These are phyloP conservation scores for Euglossa dilemma DNA, from an alignment of 1,140 invertebrate species.

Conservation along the genomic window DNA sequence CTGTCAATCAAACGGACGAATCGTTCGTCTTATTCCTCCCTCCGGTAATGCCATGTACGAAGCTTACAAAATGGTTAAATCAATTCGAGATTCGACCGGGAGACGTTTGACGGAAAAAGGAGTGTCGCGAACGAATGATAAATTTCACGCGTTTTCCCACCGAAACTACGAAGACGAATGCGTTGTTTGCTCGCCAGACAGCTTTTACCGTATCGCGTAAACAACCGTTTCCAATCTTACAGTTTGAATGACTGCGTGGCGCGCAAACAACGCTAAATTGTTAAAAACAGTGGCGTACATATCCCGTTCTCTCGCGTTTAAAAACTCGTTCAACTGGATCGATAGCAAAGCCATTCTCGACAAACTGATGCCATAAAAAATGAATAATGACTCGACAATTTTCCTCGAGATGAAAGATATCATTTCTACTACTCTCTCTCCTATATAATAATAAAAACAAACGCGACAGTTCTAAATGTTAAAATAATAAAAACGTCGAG, in stretches of 20 bases:
- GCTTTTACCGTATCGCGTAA: background rate
- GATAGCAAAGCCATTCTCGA: no score
- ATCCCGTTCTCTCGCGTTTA: background rate
- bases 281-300: background rate
- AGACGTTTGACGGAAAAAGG: background rate
- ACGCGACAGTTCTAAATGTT: background rate
- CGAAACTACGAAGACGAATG: slow-evolving; percentile 32
- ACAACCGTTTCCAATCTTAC: background rate
- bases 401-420: no score
- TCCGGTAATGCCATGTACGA: background rate
- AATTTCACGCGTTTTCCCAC: background rate
- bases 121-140: slow-evolving; percentile 10
- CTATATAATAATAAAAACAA: no score
- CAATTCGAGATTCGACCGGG: background rate
- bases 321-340: no score
- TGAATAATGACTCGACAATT: no score
- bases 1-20: slow-evolving; percentile 22
- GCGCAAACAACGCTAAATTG: background rate
- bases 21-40: slow-evolving; percentile 10
- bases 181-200: slow-evolving; percentile 27
- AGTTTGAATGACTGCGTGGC: background rate
- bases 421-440: background rate
- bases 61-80: slow-evolving; percentile 18
- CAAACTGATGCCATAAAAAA: no score
- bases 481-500: no score